Evolutionary conservation across 2,113 vertebrate genomes (phyloP), one percentile per base, ranked within the genome.

Genomic region (Aegotheles bennettii): DNA sequence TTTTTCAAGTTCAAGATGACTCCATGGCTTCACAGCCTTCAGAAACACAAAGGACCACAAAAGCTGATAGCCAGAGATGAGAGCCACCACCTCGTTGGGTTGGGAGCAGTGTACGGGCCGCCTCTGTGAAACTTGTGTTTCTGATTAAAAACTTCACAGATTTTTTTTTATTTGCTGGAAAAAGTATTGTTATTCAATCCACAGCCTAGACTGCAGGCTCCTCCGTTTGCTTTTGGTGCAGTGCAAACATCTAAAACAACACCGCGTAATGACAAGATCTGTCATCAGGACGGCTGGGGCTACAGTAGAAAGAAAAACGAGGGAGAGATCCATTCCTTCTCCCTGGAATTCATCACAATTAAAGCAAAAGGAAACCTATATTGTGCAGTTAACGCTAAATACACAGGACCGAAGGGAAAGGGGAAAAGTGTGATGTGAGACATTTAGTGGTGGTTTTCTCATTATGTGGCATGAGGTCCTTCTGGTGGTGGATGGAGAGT

Each of bases 131-230:
- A 94, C 48, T 90, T 60, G 3, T 95, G 90, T 80, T 96, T 95
- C 88, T 93, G 90, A 95, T 96, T 96, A 87, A 96, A 93, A 96
- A 95, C 84, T 77, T 94, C 82, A 89, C 92, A 92, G 90, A 84
- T 70, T 53, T 63, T 74, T 88, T 70, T 67, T n/a, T 26, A 54
- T 9, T 42, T 24, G 9, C 6, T 35, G 36, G 60, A 78, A 90
- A 93, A 96, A 84, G 90, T 89, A 96, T 94, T 96, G 93, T 94
- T 97, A 96, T 96, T 96, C 94, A 90, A 94, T 74, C 79, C 92
- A 85, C 92, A 96, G 84, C 83, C 84, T 57, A 87, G 64, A 83
- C 89, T 96, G 94, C 87, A 96, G 94, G 90, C 90, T 93, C 90
- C 90, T 96, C 81, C 42, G 35, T 96, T 96, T 97, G 96, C 96